Evolutionary conservation across 2,113 vertebrate genomes (phyloP), one percentile per base, ranked within the genome.

Genomic region (Amphiprion percula): DNA sequence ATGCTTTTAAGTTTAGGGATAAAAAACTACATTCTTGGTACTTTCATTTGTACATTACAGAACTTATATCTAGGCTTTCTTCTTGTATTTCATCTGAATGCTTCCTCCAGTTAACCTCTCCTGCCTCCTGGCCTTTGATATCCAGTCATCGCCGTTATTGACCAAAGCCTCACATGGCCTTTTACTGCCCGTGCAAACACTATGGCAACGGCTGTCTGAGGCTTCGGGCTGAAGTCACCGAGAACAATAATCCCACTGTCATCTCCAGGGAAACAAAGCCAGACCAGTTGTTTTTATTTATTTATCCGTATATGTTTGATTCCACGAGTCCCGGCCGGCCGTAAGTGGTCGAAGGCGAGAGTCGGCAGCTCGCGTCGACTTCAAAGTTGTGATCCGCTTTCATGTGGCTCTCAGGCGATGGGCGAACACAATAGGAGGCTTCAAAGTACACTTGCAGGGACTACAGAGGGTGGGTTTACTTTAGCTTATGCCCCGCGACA

Each of bases 391-490:
- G 5, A 39, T 74, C 47, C 66, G 74, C 92, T 94, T 94, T 94
- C 90, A 92, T 94, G 85, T 90, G 71, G 53, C 75, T 84, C 88
- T 90, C 90, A 74, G 89, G 79, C 74, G 39, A 86, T 17, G 68
- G 65, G 53, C 71, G 6, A 55, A 81, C 69, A 91, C 91, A 92
- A 90, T 80, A n/a, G 79, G 69, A 58, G 75, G 80, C 91, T 93
- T 94, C 91, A 94, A 93, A 93, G 94, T 88, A 62, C 39, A 59
- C 61, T 62, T 64, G 28, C 53, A 65, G 56, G 67, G 67, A 96
- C 78, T 92, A 95, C 0, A 95, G 96, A 95, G 96, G 93, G 89
- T 90, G 77, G 77, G 74, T 85, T 21, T 84, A 72, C 68, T 90
- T 77, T 83, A 62, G 77, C 79, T 78, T 68, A 56, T 44, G 72